Percentiles rank a stretch among this genome's conserved stretches.
Evolutionary conservation across 2,888 invertebrate species (phyloP).

Genomic region (Andrena minutula): DNA sequence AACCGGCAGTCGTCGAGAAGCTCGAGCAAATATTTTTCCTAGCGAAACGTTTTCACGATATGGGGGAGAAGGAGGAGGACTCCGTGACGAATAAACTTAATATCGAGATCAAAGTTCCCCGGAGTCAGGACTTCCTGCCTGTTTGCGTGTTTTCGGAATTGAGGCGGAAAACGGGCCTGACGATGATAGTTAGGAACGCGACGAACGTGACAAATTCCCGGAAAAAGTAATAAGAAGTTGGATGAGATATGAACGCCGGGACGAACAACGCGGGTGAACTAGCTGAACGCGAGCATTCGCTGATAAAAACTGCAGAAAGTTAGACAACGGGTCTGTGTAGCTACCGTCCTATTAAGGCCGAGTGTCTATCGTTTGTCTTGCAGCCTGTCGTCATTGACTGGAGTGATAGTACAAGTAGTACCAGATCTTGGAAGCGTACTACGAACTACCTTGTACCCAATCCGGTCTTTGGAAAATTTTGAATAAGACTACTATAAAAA

Average conservation of each 20-base stretch:
- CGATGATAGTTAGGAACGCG: slow-evolving; percentile 52
- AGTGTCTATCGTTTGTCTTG: slow-evolving; percentile 16
- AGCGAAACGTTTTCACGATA: slow-evolving; percentile 52
- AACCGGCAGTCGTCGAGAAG: slow-evolving; percentile 25
- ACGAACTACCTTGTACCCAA: neutral
- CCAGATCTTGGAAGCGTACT: slow-evolving; percentile 3
- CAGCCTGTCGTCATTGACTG: neutral
- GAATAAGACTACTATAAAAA: too few relatives aligned
- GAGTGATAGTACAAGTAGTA: slow-evolving; percentile 20
- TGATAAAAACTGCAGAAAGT: slow-evolving; percentile 61
- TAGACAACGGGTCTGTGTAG: slow-evolving; percentile 34
- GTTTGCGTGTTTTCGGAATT: slow-evolving; percentile 45
- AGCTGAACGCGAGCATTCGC: neutral
- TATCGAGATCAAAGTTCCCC: slow-evolving; percentile 54
- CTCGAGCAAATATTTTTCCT: slow-evolving; percentile 39
- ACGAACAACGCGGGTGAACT: slow-evolving; percentile 26
- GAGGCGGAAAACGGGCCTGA: slow-evolving; percentile 9
- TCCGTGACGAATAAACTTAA: slow-evolving; percentile 49
- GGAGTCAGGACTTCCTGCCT: slow-evolving; percentile 17
- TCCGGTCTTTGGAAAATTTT: too few relatives aligned
- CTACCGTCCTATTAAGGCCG: slow-evolving; percentile 17
- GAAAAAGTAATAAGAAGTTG: slow-evolving; percentile 70
- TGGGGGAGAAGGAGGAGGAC: neutral
- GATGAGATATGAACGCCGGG: slow-evolving; percentile 48
- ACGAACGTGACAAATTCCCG: slow-evolving; percentile 63